phyloP scores from a whole-genome alignment of 2,888 invertebrate genomes.

The Drosophila vallismaia region DNA sequence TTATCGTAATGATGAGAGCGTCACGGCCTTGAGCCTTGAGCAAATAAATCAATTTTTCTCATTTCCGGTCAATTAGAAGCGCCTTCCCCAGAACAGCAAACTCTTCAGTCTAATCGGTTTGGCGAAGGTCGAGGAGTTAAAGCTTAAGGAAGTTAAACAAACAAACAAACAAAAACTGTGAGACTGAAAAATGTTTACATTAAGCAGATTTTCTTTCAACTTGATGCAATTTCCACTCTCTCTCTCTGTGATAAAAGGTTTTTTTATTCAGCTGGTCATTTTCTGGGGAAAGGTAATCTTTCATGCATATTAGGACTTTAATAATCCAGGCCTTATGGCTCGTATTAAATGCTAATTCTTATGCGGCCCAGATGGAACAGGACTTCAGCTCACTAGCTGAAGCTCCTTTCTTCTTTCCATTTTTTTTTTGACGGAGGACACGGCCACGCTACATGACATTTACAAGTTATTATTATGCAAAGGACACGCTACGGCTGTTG shows the following conservation, averaged over 20 bases:
- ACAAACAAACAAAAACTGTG: conserved; percentile 13
- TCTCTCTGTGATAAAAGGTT: background rate
- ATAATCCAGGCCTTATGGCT: conserved; percentile 63
- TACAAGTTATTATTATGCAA: conserved; percentile 76
- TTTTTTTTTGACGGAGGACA: conserved; percentile 14
- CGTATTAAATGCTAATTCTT: conserved; percentile 71
- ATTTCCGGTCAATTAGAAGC: conserved; percentile 62
- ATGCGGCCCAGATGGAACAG: conserved; percentile 34
- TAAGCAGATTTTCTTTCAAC: background rate
- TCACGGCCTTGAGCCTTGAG: conserved; percentile 25
- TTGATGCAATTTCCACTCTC: conserved; percentile 13
- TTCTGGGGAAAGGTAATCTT: conserved; percentile 2
- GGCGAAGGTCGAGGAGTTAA: conserved; percentile 17
- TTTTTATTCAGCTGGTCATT: conserved; percentile 1
- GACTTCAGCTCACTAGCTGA: background rate
- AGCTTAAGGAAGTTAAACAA: conserved; percentile 6
- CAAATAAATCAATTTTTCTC: conserved; percentile 47
- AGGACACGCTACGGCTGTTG: conserved; percentile 60
- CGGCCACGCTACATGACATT: conserved; percentile 64
- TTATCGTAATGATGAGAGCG: conserved; percentile 26
- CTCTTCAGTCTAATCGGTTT: conserved; percentile 42
- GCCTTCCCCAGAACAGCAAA: conserved; percentile 26
- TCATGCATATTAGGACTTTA: conserved; percentile 65
- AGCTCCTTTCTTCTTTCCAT: background rate
- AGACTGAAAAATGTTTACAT: conserved; percentile 15